phyloP scores from a whole-genome alignment of 2,888 invertebrate genomes.

The Cataglyphis altisquamis region DNA sequence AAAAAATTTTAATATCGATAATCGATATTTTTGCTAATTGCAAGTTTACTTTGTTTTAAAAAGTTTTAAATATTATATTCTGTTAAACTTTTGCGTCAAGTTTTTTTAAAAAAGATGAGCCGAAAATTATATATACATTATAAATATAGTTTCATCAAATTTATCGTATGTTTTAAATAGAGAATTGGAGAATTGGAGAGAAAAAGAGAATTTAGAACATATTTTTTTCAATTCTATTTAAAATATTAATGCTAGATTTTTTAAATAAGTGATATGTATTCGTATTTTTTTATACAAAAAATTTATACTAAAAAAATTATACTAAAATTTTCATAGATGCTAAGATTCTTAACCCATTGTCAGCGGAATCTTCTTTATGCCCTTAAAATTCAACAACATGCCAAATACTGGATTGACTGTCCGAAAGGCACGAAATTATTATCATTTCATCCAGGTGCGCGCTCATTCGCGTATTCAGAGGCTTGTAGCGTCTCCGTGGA shows the following conservation, averaged over 20 bases:
- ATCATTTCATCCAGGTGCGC: constrained; percentile 63
- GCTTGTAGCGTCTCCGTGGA: constrained; percentile 7
- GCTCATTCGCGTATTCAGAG: constrained; percentile 36
- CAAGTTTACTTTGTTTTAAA: constrained; percentile 1
- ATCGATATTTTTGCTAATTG: constrained; percentile 43
- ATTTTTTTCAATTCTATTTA: background rate
- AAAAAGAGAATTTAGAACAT: background rate
- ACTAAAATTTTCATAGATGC: background rate
- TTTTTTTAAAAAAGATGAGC: background rate
- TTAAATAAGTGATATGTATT: background rate
- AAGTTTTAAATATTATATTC: background rate
- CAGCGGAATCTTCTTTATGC: background rate
- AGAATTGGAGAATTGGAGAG: background rate
- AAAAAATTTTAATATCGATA: background rate
- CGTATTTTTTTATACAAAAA: background rate
- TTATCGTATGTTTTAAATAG: constrained; percentile 16
- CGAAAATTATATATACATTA: background rate
- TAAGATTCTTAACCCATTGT: constrained; percentile 23
- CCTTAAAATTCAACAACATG: background rate
- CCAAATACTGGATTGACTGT: background rate
- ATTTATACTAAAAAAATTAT: too few species aligned
- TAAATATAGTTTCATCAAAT: background rate
- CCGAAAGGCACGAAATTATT: constrained; percentile 10
- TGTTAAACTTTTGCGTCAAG: background rate
- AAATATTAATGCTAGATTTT: background rate